phyloP scores from a whole-genome alignment of 2,797 vertebrate species.

The Liparis tanakae region DNA sequence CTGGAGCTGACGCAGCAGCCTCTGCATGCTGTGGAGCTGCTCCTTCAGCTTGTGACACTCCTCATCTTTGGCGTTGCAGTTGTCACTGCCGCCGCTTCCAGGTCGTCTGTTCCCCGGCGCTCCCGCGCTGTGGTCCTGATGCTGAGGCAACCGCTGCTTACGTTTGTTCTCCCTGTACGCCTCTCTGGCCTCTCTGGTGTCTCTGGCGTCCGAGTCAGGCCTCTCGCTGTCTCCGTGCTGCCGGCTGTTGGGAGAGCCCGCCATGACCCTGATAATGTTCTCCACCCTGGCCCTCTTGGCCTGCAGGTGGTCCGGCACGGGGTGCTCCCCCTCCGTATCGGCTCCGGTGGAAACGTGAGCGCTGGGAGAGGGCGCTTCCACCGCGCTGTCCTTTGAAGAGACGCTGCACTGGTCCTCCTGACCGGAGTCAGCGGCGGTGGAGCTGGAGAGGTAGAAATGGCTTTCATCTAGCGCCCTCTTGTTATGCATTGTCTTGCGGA shows the following conservation, averaged over 20 bases:
- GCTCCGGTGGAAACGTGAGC: conserved; percentile 63
- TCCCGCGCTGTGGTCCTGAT: conserved; percentile 78
- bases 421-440: conserved; percentile 68
- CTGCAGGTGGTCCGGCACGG: conserved; percentile 83
- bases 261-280: conserved; percentile 92
- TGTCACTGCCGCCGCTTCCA: conserved; percentile 39
- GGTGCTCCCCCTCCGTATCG: conserved; percentile 74
- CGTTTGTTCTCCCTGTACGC: conserved; percentile 86
- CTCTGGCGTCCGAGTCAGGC: conserved; percentile 62
- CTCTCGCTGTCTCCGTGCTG: conserved; percentile 70
- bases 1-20: conserved; percentile 87
- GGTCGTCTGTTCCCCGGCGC: conserved; percentile 44
- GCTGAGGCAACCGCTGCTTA: conserved; percentile 86
- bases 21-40: conserved; percentile 90
- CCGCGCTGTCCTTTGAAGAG: conserved; percentile 74
- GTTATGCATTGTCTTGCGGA: conserved; percentile 81
- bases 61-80: conserved; percentile 72
- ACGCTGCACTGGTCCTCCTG: conserved; percentile 77
- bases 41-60: conserved; percentile 88
- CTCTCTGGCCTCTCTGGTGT: conserved; percentile 72
- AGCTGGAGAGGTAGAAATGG: conserved; percentile 77
- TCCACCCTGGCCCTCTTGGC: conserved; percentile 94
- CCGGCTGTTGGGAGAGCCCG: conserved; percentile 79
- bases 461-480: conserved; percentile 79
- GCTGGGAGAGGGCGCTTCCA: conserved; percentile 71